These are phyloP conservation scores for Bombus fervidus DNA, from an alignment of 1,140 invertebrate genomes.

Conservation along the genomic window DNA sequence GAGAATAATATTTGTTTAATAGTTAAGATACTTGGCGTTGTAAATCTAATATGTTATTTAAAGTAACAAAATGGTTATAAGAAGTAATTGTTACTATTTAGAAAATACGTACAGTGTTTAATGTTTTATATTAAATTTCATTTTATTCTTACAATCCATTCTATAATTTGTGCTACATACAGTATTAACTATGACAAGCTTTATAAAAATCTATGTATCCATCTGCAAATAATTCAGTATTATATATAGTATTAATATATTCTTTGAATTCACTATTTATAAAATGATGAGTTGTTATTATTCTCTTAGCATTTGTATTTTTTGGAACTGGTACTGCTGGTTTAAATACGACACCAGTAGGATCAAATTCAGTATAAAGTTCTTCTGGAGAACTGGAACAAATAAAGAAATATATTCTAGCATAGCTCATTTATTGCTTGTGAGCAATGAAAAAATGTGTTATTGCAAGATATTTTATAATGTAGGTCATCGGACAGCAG, in stretches of 20 bases:
- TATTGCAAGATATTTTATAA: background rate
- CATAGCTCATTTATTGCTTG: background rate
- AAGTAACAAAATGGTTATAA: constrained; percentile 10
- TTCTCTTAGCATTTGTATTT: constrained; percentile 43
- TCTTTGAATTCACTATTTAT: constrained; percentile 55
- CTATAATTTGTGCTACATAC: constrained; percentile 33
- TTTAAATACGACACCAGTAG: constrained; percentile 74
- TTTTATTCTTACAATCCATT: constrained; percentile 16
- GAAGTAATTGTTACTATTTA: constrained; percentile 32
- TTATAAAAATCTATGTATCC: constrained; percentile 55
- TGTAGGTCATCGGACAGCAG: background rate
- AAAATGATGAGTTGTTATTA: constrained; percentile 37
- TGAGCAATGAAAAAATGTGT: background rate
- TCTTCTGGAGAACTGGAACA: constrained; percentile 72
- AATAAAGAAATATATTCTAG: constrained; percentile 33
- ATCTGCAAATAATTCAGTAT: constrained; percentile 38
- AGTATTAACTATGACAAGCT: constrained; percentile 44
- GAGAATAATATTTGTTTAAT: background rate
- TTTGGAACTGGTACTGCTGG: constrained; percentile 74
- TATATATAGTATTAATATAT: constrained; percentile 49
- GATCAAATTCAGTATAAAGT: constrained; percentile 73
- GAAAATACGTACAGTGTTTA: constrained; percentile 9
- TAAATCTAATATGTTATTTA: constrained; percentile 13
- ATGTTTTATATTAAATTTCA: constrained; percentile 17
- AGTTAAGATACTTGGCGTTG: background rate